A percentile compares a stretch with the other conserved stretches of the same genome.
These are phyloP conservation scores for Moxostoma hubbsi DNA, from an alignment of 2,797 vertebrate species.

Conservation along the genomic window DNA sequence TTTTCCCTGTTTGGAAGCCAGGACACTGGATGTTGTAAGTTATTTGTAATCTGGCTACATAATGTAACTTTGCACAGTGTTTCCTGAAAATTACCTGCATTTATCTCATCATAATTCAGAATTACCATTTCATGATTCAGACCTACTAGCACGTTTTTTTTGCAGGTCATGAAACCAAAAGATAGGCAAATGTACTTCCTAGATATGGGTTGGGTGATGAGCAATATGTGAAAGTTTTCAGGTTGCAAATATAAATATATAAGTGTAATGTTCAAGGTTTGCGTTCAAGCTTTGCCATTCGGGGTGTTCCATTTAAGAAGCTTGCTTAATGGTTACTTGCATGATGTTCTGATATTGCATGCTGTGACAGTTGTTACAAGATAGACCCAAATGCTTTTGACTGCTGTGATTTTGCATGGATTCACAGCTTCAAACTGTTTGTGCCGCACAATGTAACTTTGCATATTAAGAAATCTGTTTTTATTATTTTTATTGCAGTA, in stretches of 20 bases:
- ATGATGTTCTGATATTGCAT: too few species aligned
- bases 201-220: background rate
- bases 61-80: background rate
- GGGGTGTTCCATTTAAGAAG: too few species aligned
- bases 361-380: too few species aligned
- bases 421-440: too few species aligned
- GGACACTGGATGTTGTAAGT: background rate
- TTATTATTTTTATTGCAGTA: too few species aligned
- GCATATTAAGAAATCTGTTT: too few species aligned
- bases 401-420: too few species aligned
- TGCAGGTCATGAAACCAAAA: background rate
- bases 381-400: too few species aligned
- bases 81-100: background rate
- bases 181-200: background rate
- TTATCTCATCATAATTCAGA: background rate
- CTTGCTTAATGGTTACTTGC: too few species aligned
- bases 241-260: background rate
- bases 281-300: too few species aligned
- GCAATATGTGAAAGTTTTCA: background rate
- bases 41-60: background rate
- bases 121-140: background rate
- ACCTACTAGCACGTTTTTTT: constrained; percentile 38
- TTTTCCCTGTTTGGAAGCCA: constrained; percentile 8
- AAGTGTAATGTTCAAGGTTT: constrained; percentile 2
- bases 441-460: too few species aligned